phyloP scores from a whole-genome alignment of 2,888 invertebrate species.

The Dysmachus trigonus region DNA sequence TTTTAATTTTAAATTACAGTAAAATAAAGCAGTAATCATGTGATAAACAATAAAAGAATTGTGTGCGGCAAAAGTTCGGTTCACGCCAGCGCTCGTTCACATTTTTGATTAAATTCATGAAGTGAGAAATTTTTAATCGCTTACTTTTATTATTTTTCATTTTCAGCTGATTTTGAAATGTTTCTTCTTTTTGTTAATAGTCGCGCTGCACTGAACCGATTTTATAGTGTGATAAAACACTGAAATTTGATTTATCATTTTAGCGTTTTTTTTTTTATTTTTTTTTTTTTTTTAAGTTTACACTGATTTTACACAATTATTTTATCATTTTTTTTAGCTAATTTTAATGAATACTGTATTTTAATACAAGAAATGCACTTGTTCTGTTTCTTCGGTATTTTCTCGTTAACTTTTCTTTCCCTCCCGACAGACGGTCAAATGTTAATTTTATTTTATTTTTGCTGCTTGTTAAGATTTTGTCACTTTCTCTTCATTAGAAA shows the following conservation, averaged over 20 bases:
- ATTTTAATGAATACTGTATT: conserved; percentile 19
- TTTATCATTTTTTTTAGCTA: not conserved
- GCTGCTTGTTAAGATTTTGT: not conserved
- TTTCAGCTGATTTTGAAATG: no score
- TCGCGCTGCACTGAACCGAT: no score
- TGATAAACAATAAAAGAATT: no score
- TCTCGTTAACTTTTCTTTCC: not conserved
- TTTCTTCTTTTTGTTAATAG: no score
- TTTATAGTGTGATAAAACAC: not conserved
- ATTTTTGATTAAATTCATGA: no score
- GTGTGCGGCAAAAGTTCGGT: no score
- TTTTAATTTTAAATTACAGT: no score
- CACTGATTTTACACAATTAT: conserved; percentile 23
- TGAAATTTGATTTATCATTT: not conserved
- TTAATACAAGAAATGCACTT: conserved; percentile 39
- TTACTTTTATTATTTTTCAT: no score
- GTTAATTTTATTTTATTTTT: not conserved
- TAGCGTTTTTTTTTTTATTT: not conserved
- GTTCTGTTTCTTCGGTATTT: not conserved
- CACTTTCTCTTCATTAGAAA: not conserved
- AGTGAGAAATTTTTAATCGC: no score
- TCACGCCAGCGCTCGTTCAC: no score
- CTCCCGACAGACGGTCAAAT: not conserved
- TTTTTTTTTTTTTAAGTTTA: not conserved
- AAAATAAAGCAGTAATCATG: no score